Evolutionary conservation across 2,888 invertebrate species (phyloP).

Genomic region (Leucophora obtusa): DNA sequence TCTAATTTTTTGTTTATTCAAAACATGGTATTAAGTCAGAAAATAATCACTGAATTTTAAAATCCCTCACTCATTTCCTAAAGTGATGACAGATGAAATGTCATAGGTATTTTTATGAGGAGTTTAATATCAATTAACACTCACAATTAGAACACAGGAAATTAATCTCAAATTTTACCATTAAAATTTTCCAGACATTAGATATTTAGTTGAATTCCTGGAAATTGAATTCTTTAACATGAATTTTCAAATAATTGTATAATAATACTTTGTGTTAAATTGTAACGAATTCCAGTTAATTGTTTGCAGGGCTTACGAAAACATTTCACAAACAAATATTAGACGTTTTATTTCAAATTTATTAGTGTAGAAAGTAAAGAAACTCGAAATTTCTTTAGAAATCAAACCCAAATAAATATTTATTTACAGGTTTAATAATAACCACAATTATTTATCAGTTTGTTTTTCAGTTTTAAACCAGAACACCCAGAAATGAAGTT

Average conservation of each 20-base stretch:
- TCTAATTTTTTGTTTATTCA: too few species aligned
- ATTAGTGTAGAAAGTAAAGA: neutral
- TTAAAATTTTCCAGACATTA: neutral
- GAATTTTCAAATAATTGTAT: neutral
- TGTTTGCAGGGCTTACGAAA: constrained; percentile 38
- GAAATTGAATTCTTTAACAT: constrained; percentile 1
- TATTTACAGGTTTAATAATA: constrained; percentile 42
- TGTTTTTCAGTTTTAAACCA: neutral
- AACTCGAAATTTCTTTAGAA: constrained; percentile 32
- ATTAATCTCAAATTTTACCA: constrained; percentile 3
- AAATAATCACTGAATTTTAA: neutral
- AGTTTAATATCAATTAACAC: constrained; percentile 56
- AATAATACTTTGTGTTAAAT: neutral
- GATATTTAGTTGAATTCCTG: constrained; percentile 18
- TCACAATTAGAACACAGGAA: constrained; percentile 15
- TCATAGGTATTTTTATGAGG: constrained; percentile 17
- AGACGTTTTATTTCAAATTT: constrained; percentile 36
- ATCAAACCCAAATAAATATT: constrained; percentile 61
- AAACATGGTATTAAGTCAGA: too few species aligned
- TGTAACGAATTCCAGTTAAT: constrained; percentile 59
- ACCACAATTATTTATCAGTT: constrained; percentile 41
- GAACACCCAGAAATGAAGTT: constrained; percentile 54
- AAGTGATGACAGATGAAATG: constrained; percentile 51
- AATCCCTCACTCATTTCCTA: neutral
- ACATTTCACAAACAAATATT: constrained; percentile 57